Base-by-base conservation (phyloP, 2,797 vertebrate species). In the Dicrostonyx torquatus region DNA sequence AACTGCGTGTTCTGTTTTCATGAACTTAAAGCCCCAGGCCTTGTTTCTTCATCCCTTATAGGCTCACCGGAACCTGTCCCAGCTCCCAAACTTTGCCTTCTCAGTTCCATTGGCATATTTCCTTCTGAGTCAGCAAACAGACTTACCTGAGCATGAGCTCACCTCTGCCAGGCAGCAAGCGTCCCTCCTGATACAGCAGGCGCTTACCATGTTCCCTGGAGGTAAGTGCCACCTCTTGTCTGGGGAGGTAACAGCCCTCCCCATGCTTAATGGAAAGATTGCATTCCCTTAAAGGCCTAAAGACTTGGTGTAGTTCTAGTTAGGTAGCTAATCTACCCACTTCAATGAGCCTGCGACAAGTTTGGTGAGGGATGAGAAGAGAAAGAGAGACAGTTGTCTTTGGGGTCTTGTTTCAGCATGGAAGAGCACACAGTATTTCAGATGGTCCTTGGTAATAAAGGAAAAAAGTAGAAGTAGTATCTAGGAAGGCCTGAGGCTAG, bases 71-170 rank as follows among this genome's bases (percentile, higher is more conserved):
- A 99, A 99, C 98, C 97, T 99, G 93, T 99, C 99, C 84, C 99
- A 99, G 98, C 99, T 99, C 96, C 99, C 99, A 89, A 99, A 99
- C 98, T 99, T 99, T 96, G 99, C 99, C 62, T 99, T 99, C 98
- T 99, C 99, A 0, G 98, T 99, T 79, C 99, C 99, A 0, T 98
- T 99, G 98, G 99, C 99, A 2, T 98, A 99, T 96, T 99, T 99
- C 97, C 98, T 99, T 87, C 98, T 99, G 96, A 99, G 99, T 98
- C 99, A 99, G 98, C 99, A 99, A 95, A 99, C 99, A 37, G 99
- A 99, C 90, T 79, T 98, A 43, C 96, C 98, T 0, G 98, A 98
- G 37, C 97, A 98, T 72, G 99, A 99, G 98, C 98, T 97, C 0
- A 79, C 94, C 86, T 97, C 97, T 1, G 97, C 98, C 5, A 98